Percentiles rank a stretch among this genome's conserved stretches.
These are phyloP conservation scores for Thunnus maccoyii DNA, from an alignment of 2,113 vertebrate species.

Conservation along the genomic window DNA sequence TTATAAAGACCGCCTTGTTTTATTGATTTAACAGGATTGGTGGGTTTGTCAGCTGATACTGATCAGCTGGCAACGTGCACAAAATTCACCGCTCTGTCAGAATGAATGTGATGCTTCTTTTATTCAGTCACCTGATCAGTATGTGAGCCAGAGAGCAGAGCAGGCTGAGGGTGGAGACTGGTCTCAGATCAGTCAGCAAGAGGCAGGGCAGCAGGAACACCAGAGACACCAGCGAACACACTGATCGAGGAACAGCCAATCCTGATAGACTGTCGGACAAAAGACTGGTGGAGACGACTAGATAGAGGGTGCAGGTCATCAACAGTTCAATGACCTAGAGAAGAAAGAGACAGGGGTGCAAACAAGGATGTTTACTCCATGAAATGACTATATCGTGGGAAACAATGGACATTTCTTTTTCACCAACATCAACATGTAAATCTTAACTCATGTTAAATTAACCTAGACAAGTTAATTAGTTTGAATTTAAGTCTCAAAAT, in stretches of 20 bases:
- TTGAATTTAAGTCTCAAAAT: neutral
- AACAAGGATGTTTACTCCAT: neutral
- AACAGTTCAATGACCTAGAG: constrained; percentile 85
- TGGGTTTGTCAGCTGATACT: constrained; percentile 8
- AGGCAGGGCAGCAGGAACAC: constrained; percentile 84
- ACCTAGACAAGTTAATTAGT: neutral
- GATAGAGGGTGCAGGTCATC: constrained; percentile 90
- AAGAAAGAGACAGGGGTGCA: neutral
- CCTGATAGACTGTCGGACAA: constrained; percentile 83
- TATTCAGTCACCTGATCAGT: constrained; percentile 79
- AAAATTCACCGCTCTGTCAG: neutral
- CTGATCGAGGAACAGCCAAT: constrained; percentile 76
- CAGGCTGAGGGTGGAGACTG: constrained; percentile 85
- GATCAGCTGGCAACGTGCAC: neutral
- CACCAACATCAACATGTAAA: neutral
- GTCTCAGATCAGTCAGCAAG: constrained; percentile 86
- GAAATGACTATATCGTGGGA: neutral
- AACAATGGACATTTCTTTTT: neutral
- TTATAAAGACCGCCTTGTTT: neutral
- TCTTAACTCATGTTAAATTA: neutral
- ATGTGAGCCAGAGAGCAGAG: constrained; percentile 88
- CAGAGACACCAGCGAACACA: constrained; percentile 83
- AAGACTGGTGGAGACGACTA: constrained; percentile 86
- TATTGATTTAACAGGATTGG: constrained; percentile 12
- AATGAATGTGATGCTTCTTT: neutral